Evolutionary conservation across 2,888 invertebrate genomes (phyloP), one percentile per base, ranked within the genome.

Genomic region (Alloscopus bannaensis): DNA sequence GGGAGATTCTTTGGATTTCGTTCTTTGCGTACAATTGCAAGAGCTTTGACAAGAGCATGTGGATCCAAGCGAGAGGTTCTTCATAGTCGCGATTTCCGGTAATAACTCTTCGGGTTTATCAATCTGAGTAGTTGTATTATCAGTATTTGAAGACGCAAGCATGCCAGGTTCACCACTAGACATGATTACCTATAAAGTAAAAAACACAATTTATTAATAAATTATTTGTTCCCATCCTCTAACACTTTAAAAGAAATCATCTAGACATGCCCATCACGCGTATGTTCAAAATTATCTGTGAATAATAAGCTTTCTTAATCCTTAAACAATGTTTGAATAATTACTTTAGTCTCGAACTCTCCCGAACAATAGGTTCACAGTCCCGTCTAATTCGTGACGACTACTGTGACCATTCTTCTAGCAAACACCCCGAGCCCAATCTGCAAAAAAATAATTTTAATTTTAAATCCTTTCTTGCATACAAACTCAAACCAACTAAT

Each of bases 41-140:
- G 26, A 6, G 13, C 28, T 36, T 13, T 77, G 77, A 28, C 68
- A 68, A 8, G 76, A 29, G 31, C 77, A 81, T 18, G 52, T 36
- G 6, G 72, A 40, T 31, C 77, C 77, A 18, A 81, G 22, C 20
- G 76, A 68, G 1, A 81, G 72, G 20, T 72, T 81, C 36, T 68
- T 77, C 76, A 81, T 81, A 45, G 71, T 69, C 1, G 47, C 29
- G 20, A 81, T 28, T 55, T 77, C 69, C 18, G 62, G 45, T 42
- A 65, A 52, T 16, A 64, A n/a, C 3, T 69, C 57, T 36, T 55
- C 68, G n/a, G 22, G 3, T 52, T 55, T 55, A 13, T 28, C 50
- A 18, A 45, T 29, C 47, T 52, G 66, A 20, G 36, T 13, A 4
- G 50, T 29, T 3, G 52, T 2, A 36, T n/a, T n/a, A n/a, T n/a